Base-by-base conservation (phyloP, 2,113 vertebrate species). In the Picathartes gymnocephalus region DNA sequence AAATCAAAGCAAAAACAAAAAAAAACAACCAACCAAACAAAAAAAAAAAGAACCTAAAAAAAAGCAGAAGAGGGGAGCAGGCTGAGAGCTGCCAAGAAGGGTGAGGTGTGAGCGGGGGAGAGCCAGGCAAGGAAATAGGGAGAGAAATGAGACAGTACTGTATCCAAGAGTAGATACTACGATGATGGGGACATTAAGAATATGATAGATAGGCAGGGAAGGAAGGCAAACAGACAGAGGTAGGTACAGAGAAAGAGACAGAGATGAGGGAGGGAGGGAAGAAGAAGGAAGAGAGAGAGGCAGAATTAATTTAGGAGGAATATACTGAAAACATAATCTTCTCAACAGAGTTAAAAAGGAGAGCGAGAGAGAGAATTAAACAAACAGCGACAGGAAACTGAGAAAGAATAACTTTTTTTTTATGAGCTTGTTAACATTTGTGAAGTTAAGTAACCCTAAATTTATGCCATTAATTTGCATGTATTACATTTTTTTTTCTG, bases 381-480 rank as follows among this genome's bases (percentile, higher is more conserved):
- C 93, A 96, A 95, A 95, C 10, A 73, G 82, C 14, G 82, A 94
- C 73, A 94, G 93, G 91, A 91, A 91, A 94, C 96, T 77, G 61
- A 88, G 96, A 96, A 97, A 94, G 94, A 97, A 96, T 94, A 86
- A 96, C 92, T 97, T 96, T 88, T 90, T 96, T 95, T 97, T 98
- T 96, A 96, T 94, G 96, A 93, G 97, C 96, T 97, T 97, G 96
- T 97, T 98, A 97, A 96, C 95, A 96, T 97, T 98, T 96, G 97
- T 95, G 95, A 97, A 97, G 96, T 97, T 98, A 96, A 97, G 97
- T 96, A 97, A 97, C 95, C 96, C 95, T 97, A 96, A 97, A 96
- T 97, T 92, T 95, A 97, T 97, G 94, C 91, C 92, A 94, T 94
- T 97, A 93, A 85, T 97, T 98, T 97, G 96, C 97, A 96, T 95